phyloP scores from a whole-genome alignment of 2,888 invertebrate genomes.

The Branchipolynoe longqiensis region DNA sequence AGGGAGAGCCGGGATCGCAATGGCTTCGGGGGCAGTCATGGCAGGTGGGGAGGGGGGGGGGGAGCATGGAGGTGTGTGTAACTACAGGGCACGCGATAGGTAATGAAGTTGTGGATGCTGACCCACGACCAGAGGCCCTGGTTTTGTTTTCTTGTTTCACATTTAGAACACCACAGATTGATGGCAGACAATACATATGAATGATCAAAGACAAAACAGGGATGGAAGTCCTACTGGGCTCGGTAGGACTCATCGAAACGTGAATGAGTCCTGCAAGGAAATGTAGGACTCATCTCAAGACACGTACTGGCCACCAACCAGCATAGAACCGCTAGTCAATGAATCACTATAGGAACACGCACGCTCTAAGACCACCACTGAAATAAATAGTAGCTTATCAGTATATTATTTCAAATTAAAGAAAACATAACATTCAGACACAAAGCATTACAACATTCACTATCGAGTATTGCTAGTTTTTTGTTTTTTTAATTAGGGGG shows the following conservation, averaged over 20 bases:
- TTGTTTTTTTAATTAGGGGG: no score
- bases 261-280: no score
- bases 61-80: no score
- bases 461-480: neutral
- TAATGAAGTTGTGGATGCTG: no score
- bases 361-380: constrained; percentile 29
- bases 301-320: neutral
- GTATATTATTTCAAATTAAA: neutral
- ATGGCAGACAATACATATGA: constrained; percentile 36
- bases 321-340: neutral
- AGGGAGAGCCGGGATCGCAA: no score
- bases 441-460: constrained; percentile 7
- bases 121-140: no score
- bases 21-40: no score
- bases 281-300: no score
- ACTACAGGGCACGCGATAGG: no score
- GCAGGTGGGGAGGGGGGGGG: no score
- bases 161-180: constrained; percentile 25
- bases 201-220: constrained; percentile 22
- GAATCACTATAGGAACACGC: neutral
- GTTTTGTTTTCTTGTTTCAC: no score
- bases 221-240: neutral
- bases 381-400: constrained; percentile 17
- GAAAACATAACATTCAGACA: constrained; percentile 6
- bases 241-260: neutral